Conservation (phyloP, 2,797 vertebrate species). For the Trematomus bernacchii region DNA sequence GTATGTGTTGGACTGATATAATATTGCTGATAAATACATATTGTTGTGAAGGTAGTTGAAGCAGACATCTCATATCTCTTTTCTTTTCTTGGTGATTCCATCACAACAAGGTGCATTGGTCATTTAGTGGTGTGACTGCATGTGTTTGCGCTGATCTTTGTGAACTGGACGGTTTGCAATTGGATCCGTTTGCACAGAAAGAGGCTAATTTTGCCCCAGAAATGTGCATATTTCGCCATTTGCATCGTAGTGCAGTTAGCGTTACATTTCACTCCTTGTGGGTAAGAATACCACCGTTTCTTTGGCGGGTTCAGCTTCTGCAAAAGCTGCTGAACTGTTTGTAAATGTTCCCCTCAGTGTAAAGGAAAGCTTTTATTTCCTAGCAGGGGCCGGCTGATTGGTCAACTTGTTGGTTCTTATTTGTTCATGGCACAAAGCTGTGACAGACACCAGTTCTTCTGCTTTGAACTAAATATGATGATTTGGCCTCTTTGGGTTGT, state of each 20-base stretch:
- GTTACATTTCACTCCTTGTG: too few species aligned
- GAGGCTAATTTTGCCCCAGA: too few species aligned
- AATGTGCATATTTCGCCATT: too few species aligned
- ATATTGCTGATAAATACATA: neutral
- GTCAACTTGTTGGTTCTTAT: conserved; percentile 1
- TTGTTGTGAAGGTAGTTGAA: neutral
- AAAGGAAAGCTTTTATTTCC: neutral
- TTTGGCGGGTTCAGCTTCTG: too few species aligned
- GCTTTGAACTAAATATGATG: conserved; percentile 4
- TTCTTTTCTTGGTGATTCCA: conserved; percentile 3
- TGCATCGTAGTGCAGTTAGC: too few species aligned
- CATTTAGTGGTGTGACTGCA: neutral
- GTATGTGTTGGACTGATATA: neutral
- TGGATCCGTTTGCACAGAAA: too few species aligned
- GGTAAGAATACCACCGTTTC: too few species aligned
- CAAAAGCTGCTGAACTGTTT: too few species aligned
- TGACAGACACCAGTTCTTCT: conserved; percentile 1
- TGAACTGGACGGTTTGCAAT: too few species aligned
- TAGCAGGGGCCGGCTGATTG: neutral
- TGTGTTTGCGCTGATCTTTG: too few species aligned
- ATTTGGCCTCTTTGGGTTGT: conserved; percentile 1
- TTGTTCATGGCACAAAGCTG: neutral
- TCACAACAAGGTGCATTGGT: neutral
- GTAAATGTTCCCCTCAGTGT: neutral
- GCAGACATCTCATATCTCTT: neutral